A percentile compares a stretch with the other conserved stretches of the same genome.
phyloP scores from a whole-genome alignment of 1,140 invertebrate species.

The Euwallacea fornicatus region DNA sequence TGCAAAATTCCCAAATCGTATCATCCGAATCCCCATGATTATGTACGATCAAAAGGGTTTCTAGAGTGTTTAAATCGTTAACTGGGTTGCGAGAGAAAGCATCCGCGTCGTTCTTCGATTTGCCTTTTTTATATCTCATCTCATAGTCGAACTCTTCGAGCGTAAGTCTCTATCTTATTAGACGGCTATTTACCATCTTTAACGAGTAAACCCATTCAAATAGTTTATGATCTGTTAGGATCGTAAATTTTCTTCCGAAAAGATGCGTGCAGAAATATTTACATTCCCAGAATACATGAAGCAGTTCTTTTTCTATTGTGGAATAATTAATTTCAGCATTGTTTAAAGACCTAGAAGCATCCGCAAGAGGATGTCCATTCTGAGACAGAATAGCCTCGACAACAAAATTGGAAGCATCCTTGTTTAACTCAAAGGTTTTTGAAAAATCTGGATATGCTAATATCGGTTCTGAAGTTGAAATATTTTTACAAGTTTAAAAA shows the following conservation, averaged over 20 bases:
- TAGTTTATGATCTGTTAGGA: constrained; percentile 37
- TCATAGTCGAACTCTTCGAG: constrained; percentile 34
- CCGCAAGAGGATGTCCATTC: constrained; percentile 41
- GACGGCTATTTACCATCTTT: constrained; percentile 12
- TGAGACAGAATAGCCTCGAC: constrained; percentile 31
- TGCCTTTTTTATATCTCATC: constrained; percentile 36
- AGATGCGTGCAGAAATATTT: constrained; percentile 37
- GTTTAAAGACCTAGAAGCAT: constrained; percentile 40
- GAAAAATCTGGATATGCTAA: constrained; percentile 39
- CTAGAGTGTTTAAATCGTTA: constrained; percentile 7
- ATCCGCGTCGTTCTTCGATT: constrained; percentile 28
- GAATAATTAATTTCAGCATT: constrained; percentile 43
- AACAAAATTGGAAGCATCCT: constrained; percentile 36
- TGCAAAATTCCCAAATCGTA: constrained; percentile 20
- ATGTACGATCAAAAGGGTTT: neutral
- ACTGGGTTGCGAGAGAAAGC: constrained; percentile 42
- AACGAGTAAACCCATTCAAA: constrained; percentile 3
- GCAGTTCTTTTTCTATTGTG: constrained; percentile 51
- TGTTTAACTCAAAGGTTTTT: constrained; percentile 40
- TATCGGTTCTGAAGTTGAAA: constrained; percentile 14
- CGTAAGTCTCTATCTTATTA: constrained; percentile 30
- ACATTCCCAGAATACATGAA: neutral
- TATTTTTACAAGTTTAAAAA: constrained; percentile 21
- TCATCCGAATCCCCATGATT: constrained; percentile 23
- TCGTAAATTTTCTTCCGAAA: constrained; percentile 51